These are phyloP conservation scores for Liodrosophila aerea DNA, from an alignment of 2,888 invertebrate species.

Conservation along the genomic window DNA sequence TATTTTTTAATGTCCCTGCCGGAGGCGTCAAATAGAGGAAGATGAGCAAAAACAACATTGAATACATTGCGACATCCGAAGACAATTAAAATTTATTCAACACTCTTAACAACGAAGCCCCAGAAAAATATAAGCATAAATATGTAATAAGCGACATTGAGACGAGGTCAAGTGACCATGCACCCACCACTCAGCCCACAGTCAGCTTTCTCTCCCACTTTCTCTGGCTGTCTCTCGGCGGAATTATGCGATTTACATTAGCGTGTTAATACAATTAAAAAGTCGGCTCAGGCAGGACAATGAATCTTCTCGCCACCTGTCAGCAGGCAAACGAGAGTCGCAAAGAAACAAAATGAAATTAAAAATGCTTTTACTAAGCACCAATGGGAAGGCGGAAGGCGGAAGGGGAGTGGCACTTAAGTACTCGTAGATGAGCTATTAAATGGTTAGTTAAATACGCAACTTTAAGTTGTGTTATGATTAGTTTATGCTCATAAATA, in stretches of 20 bases:
- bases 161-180: conserved; percentile 9
- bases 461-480: conserved; percentile 9
- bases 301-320: conserved; percentile 56
- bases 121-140: conserved; percentile 63
- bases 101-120: conserved; percentile 54
- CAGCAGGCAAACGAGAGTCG: conserved; percentile 36
- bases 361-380: conserved; percentile 61
- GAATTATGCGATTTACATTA: conserved; percentile 74
- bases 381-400: conserved; percentile 15
- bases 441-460: conserved; percentile 15
- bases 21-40: conserved; percentile 44
- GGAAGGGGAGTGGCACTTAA: neutral
- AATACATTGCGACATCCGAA: conserved; percentile 61
- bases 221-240: neutral
- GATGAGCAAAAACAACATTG: conserved; percentile 35
- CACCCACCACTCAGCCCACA: too few species aligned
- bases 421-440: neutral
- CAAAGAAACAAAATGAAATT: conserved; percentile 53
- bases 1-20: conserved; percentile 68
- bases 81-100: conserved; percentile 77
- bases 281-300: conserved; percentile 58
- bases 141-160: conserved; percentile 65
- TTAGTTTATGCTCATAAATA: too few species aligned
- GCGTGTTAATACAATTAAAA: conserved; percentile 76
- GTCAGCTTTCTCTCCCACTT: neutral